phyloP scores from a whole-genome alignment of 2,797 vertebrate species.

The Molothrus aeneus region DNA sequence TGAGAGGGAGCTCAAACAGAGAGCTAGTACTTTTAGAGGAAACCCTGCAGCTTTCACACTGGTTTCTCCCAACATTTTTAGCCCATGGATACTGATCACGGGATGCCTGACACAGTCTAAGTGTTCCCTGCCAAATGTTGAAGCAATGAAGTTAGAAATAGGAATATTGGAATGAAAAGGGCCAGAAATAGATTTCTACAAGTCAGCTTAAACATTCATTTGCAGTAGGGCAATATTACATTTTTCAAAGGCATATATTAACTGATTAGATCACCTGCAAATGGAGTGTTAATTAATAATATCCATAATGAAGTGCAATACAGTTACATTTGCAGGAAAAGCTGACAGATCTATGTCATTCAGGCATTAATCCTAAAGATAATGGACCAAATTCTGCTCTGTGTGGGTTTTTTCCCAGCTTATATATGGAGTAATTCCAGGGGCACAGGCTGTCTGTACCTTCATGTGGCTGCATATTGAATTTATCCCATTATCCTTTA shows the following conservation, averaged over 20 bases:
- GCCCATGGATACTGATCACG: background rate
- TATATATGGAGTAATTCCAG: background rate
- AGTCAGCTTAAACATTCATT: conserved; percentile 41
- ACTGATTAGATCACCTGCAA: conserved; percentile 46
- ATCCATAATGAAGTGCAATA: conserved; percentile 12
- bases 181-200: conserved; percentile 44
- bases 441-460: background rate
- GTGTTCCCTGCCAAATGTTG: conserved; percentile 19
- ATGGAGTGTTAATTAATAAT: conserved; percentile 47
- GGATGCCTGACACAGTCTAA: background rate
- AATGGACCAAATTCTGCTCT: background rate
- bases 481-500: conserved; percentile 15
- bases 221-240: background rate
- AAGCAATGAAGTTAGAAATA: conserved; percentile 34
- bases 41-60: conserved; percentile 30
- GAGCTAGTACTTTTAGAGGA: background rate
- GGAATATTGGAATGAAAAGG: background rate
- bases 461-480: background rate
- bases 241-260: background rate
- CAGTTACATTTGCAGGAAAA: conserved; percentile 29
- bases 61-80: conserved; percentile 31
- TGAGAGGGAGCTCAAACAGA: conserved; percentile 17
- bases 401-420: background rate
- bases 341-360: background rate
- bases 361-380: conserved; percentile 24